These are phyloP conservation scores for Kradibia gibbosae DNA, from an alignment of 1,140 invertebrate genomes.

Conservation along the genomic window DNA sequence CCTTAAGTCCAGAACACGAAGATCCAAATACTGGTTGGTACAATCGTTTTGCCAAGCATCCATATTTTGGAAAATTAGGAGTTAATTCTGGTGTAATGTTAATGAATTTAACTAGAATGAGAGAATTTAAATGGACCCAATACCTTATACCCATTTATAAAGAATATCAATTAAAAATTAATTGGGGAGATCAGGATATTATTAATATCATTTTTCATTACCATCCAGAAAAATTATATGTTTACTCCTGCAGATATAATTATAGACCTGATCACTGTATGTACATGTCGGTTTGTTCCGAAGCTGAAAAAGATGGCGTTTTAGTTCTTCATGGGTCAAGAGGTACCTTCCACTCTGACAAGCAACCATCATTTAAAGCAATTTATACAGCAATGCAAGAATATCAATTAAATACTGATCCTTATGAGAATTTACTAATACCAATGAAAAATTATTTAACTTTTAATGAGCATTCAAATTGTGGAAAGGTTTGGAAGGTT, in stretches of 20 bases:
- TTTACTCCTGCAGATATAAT: constrained; percentile 91
- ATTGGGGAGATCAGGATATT: constrained; percentile 98
- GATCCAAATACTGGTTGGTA: constrained; percentile 95
- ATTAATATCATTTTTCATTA: constrained; percentile 96
- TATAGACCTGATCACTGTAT: constrained; percentile 96
- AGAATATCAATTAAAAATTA: constrained; percentile 89
- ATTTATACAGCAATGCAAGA: constrained; percentile 82
- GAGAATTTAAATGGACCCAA: constrained; percentile 87
- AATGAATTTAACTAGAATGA: constrained; percentile 95
- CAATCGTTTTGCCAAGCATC: constrained; percentile 94
- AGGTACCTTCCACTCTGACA: constrained; percentile 86
- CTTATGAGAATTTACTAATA: constrained; percentile 70
- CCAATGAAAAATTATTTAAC: constrained; percentile 71
- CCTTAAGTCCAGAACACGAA: constrained; percentile 90
- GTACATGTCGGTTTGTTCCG: constrained; percentile 89
- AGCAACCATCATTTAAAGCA: constrained; percentile 89
- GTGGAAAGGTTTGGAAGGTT: constrained; percentile 71
- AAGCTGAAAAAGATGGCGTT: constrained; percentile 84
- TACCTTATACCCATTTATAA: constrained; percentile 89
- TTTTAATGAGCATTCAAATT: constrained; percentile 70
- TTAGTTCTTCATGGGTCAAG: constrained; percentile 91
- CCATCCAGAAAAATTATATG: constrained; percentile 87
- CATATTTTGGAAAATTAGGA: constrained; percentile 92
- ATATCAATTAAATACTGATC: constrained; percentile 71
- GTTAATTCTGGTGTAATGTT: constrained; percentile 97